phyloP scores from a whole-genome alignment of 1,140 invertebrate genomes.

The Olivierus martensii region DNA sequence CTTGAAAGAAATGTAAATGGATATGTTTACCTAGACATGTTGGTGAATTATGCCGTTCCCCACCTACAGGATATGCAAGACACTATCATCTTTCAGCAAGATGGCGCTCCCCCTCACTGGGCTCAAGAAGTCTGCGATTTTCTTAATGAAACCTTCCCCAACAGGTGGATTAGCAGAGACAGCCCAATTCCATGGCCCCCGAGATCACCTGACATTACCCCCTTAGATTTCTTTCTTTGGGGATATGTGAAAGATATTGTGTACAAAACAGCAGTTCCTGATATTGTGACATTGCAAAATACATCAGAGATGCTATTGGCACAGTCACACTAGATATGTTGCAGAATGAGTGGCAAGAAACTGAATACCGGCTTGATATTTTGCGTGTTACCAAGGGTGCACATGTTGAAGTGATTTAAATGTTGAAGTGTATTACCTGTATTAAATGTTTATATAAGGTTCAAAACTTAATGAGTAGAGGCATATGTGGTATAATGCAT shows the following conservation, averaged over 20 bases:
- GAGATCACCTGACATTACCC: conserved; percentile 4
- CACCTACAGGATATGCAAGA: neutral
- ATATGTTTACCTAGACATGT: neutral
- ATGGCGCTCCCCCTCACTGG: conserved; percentile 13
- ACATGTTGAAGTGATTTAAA: too few species aligned
- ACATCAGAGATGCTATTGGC: too few species aligned
- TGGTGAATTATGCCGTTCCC: neutral
- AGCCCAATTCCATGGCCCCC: conserved; percentile 8
- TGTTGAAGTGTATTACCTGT: too few species aligned
- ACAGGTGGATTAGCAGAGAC: conserved; percentile 6
- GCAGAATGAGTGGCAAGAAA: too few species aligned
- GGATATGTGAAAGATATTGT: conserved; percentile 6
- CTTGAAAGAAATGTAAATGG: neutral
- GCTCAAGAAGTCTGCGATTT: neutral
- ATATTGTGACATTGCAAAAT: too few species aligned
- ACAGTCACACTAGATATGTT: too few species aligned
- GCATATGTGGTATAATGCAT: too few species aligned
- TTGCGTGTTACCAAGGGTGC: too few species aligned
- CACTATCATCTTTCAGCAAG: conserved; percentile 10
- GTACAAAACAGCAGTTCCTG: too few species aligned
- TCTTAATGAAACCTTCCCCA: conserved; percentile 3
- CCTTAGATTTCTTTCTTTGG: conserved; percentile 9
- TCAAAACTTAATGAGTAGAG: too few species aligned
- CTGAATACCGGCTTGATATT: too few species aligned
- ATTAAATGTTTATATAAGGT: too few species aligned